phyloP scores from a whole-genome alignment of 2,113 vertebrate genomes.

The Leuciscus idus region DNA sequence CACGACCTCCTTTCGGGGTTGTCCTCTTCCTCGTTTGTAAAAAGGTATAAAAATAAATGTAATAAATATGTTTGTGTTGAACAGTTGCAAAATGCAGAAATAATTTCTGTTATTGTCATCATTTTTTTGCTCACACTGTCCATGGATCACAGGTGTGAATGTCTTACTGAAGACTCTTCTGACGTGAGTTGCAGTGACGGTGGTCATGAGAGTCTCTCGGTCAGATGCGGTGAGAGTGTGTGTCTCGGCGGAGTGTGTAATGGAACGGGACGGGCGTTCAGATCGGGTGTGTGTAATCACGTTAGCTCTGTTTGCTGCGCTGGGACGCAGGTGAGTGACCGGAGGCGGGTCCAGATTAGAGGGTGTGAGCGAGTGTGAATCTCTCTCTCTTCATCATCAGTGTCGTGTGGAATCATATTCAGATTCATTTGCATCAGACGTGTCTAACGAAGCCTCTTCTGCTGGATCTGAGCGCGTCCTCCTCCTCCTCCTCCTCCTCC shows the following conservation, averaged over 20 bases:
- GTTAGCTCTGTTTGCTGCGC: neutral
- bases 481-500: neutral
- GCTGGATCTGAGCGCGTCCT: neutral
- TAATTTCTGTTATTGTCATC: too few species aligned
- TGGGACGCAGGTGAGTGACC: neutral
- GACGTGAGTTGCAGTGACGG: neutral
- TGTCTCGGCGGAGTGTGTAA: conserved; percentile 10
- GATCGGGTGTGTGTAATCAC: conserved; percentile 11
- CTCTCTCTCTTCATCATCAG: neutral
- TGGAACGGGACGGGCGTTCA: neutral
- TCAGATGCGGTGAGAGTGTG: neutral
- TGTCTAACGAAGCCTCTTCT: neutral
- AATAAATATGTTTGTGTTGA: too few species aligned
- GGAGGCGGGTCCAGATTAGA: neutral
- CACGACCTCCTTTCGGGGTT: too few species aligned
- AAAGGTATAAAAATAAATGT: too few species aligned
- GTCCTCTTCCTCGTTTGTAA: too few species aligned
- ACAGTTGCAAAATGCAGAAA: too few species aligned
- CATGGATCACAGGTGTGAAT: neutral
- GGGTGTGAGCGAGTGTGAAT: too few species aligned
- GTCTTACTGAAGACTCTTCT: neutral
- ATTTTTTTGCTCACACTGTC: neutral
- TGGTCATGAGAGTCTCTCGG: neutral
- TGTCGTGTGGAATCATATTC: neutral
- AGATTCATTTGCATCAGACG: neutral